Percentiles rank a stretch among this genome's conserved stretches.
Evolutionary conservation across 2,113 vertebrate genomes (phyloP).

Genomic region (Syngnathoides biaculeatus): DNA sequence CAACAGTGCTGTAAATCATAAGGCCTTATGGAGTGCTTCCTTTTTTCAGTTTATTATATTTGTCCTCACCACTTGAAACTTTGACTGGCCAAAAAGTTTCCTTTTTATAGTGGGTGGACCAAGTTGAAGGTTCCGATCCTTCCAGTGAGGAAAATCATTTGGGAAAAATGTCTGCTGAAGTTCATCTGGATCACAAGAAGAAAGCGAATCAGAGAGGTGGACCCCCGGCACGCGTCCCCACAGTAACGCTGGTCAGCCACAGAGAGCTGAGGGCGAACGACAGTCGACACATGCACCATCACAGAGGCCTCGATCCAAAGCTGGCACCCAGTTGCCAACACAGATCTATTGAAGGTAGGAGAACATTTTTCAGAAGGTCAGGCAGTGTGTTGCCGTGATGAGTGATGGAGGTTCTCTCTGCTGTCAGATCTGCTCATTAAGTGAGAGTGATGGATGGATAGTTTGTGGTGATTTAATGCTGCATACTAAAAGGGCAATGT

Average conservation of each 20-base stretch:
- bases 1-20: not conserved
- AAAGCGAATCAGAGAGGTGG: conserved; percentile 38
- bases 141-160: not conserved
- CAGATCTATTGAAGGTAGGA: conserved; percentile 61
- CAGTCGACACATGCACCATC: conserved; percentile 22
- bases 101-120: not conserved
- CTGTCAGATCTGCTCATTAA: conserved; percentile 63
- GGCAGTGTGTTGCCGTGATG: conserved; percentile 41
- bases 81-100: not conserved
- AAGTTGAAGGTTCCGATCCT: not conserved
- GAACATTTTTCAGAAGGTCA: conserved; percentile 32
- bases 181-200: conserved; percentile 48
- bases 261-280: conserved; percentile 45
- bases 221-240: conserved; percentile 52
- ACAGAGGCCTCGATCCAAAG: conserved; percentile 33
- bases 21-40: not conserved
- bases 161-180: conserved; percentile 59
- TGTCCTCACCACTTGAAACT: conserved; percentile 8
- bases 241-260: conserved; percentile 69
- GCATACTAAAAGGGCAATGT: conserved; percentile 43
- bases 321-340: conserved; percentile 40
- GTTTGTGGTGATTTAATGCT: conserved; percentile 59
- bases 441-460: conserved; percentile 58
- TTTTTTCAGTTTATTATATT: not conserved
- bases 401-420: conserved; percentile 54